Conservation (phyloP, 1,140 invertebrate species). For the Pachyrhynchus sulphureomaculatus region DNA sequence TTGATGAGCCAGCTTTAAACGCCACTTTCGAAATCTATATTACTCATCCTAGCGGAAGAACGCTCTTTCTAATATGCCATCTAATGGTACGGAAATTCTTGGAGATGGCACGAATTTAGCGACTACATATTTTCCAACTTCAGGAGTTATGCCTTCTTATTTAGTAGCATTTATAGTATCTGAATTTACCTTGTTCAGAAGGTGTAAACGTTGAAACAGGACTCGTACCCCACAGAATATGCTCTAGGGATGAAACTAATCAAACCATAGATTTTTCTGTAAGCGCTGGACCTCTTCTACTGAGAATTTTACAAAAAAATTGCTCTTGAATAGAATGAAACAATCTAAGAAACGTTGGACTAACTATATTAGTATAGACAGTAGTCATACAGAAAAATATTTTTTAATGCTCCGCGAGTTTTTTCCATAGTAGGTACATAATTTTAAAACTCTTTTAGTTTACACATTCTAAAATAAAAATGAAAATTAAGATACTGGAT, state of each 20-base stretch:
- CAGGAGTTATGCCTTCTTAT: conserved; percentile 74
- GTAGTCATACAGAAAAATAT: too few species aligned
- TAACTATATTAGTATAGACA: too few species aligned
- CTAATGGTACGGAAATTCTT: too few species aligned
- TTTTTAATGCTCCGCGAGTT: too few species aligned
- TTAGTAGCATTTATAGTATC: conserved; percentile 68
- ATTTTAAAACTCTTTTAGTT: too few species aligned
- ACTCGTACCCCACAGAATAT: conserved; percentile 54
- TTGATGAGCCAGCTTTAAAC: conserved; percentile 85
- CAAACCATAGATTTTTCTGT: conserved; percentile 58
- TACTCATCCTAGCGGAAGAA: conserved; percentile 55
- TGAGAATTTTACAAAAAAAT: conserved; percentile 19
- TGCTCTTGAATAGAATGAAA: too few species aligned
- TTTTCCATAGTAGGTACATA: too few species aligned
- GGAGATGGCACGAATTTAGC: too few species aligned
- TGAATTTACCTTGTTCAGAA: conserved; percentile 34
- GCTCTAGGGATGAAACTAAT: conserved; percentile 66
- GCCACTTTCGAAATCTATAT: conserved; percentile 71
- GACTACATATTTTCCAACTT: conserved; percentile 60
- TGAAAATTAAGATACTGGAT: too few species aligned
- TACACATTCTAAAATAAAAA: too few species aligned
- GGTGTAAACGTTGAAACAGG: conserved; percentile 51
- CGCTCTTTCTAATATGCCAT: conserved; percentile 57
- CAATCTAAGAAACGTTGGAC: too few species aligned
- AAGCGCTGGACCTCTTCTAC: conserved; percentile 60